A percentile compares a stretch with the other conserved stretches of the same genome.
Conservation (phyloP, 2,888 invertebrate genomes). For the Acronicta psi region DNA sequence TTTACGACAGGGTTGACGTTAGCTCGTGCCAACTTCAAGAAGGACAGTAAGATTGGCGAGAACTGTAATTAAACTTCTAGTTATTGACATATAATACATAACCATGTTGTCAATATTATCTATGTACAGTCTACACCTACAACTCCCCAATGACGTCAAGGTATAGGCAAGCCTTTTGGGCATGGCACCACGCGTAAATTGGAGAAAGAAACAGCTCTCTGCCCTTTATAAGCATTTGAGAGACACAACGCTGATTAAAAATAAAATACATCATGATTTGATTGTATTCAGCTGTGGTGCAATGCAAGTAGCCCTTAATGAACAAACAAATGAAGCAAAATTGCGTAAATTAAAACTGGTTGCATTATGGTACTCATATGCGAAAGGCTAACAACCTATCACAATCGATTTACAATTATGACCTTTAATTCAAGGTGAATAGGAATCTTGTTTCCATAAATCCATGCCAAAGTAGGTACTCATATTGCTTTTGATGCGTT, state of each 20-base stretch:
- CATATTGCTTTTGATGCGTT: slow-evolving; percentile 2
- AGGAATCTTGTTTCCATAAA: slow-evolving; percentile 20
- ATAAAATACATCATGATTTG: too few relatives aligned
- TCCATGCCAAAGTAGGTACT: not conserved
- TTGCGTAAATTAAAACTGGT: slow-evolving; percentile 32
- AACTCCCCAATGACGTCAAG: slow-evolving; percentile 25
- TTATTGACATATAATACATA: too few relatives aligned
- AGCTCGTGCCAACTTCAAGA: too few relatives aligned
- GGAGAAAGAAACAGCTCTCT: too few relatives aligned
- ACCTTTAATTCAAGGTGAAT: slow-evolving; percentile 43
- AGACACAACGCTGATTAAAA: too few relatives aligned
- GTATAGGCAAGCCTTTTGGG: slow-evolving; percentile 9
- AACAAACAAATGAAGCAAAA: slow-evolving; percentile 1
- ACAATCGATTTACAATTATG: slow-evolving; percentile 42
- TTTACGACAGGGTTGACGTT: too few relatives aligned
- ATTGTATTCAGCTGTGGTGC: too few relatives aligned
- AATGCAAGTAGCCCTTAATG: not conserved
- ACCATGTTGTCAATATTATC: not conserved
- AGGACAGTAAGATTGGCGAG: too few relatives aligned
- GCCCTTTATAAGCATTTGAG: too few relatives aligned
- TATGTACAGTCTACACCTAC: slow-evolving; percentile 22
- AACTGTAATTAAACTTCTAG: too few relatives aligned
- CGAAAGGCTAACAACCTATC: slow-evolving; percentile 38
- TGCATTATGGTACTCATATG: slow-evolving; percentile 13
- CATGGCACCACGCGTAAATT: slow-evolving; percentile 12